phyloP scores from a whole-genome alignment of 35 echinoderm and acorn worm genomes.

The Lytechinus pictus region DNA sequence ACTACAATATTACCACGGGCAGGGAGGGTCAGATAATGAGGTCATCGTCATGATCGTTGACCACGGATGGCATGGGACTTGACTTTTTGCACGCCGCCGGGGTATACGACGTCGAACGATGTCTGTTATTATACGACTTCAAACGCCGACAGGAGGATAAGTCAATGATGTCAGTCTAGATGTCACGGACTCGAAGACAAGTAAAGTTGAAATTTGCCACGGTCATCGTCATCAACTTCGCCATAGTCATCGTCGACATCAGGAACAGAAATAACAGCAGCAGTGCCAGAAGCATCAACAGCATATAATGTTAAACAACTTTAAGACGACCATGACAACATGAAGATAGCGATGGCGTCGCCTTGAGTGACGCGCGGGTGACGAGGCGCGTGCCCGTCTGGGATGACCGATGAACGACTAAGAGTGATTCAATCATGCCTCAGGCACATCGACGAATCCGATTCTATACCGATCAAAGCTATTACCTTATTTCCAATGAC shows the following conservation, averaged over 20 bases:
- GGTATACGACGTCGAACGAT: not conserved
- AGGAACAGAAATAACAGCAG: not conserved
- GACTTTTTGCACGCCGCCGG: not conserved
- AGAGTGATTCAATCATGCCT: too few relatives aligned
- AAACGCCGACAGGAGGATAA: not conserved
- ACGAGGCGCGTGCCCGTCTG: too few relatives aligned
- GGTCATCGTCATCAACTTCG: too few relatives aligned
- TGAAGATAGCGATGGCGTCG: too few relatives aligned
- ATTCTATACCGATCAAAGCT: too few relatives aligned
- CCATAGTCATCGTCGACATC: not conserved
- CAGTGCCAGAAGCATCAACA: not conserved
- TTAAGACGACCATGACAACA: too few relatives aligned
- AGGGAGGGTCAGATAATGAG: not conserved
- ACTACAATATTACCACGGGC: conserved; percentile 47
- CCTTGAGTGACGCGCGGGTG: too few relatives aligned
- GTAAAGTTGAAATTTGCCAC: not conserved
- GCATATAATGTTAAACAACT: too few relatives aligned
- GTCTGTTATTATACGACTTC: not conserved
- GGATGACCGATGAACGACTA: too few relatives aligned
- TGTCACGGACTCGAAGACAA: not conserved
- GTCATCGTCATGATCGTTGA: not conserved
- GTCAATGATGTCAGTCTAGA: not conserved
- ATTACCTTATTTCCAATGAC: too few relatives aligned
- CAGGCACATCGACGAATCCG: too few relatives aligned
- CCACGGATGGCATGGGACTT: not conserved